Conservation (phyloP, 2,113 vertebrate genomes). For the Centrocercus urophasianus region DNA sequence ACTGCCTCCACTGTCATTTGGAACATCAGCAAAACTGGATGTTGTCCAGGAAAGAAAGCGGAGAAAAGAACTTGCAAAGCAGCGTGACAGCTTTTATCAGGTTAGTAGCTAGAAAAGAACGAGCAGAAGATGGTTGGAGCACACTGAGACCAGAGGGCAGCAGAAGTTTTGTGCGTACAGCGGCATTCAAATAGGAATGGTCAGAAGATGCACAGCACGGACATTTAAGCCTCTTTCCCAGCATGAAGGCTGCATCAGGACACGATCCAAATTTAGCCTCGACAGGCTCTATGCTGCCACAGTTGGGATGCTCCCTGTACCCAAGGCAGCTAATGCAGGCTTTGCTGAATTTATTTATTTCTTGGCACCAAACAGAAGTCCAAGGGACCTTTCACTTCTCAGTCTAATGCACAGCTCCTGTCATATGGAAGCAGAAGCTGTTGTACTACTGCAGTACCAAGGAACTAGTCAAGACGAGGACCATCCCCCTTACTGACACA, state of each 20-base stretch:
- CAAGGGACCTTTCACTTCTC: constrained; percentile 26
- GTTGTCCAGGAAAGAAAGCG: too few species aligned
- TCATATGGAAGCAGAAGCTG: not conserved
- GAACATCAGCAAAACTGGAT: not conserved
- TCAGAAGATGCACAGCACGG: not conserved
- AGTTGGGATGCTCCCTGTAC: constrained; percentile 35
- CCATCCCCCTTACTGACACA: not conserved
- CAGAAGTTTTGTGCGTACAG: not conserved
- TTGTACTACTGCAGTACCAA: not conserved
- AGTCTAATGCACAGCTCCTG: constrained; percentile 10
- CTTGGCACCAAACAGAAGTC: constrained; percentile 19
- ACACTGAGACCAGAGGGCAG: not conserved
- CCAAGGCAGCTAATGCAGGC: constrained; percentile 22
- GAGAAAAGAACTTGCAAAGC: not conserved
- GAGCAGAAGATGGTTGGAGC: not conserved
- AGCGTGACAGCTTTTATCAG: constrained; percentile 6
- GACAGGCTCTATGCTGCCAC: not conserved
- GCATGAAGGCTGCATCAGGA: constrained; percentile 21
- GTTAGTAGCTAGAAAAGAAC: not conserved
- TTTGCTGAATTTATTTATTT: constrained; percentile 57
- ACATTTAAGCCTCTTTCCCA: constrained; percentile 34
- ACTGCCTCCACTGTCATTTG: not conserved
- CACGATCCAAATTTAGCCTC: constrained; percentile 43
- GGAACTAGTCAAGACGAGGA: not conserved
- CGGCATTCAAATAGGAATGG: constrained; percentile 3